Evolutionary conservation across 2,888 invertebrate genomes (phyloP).

Genomic region (Phrixothrix hirtus): DNA sequence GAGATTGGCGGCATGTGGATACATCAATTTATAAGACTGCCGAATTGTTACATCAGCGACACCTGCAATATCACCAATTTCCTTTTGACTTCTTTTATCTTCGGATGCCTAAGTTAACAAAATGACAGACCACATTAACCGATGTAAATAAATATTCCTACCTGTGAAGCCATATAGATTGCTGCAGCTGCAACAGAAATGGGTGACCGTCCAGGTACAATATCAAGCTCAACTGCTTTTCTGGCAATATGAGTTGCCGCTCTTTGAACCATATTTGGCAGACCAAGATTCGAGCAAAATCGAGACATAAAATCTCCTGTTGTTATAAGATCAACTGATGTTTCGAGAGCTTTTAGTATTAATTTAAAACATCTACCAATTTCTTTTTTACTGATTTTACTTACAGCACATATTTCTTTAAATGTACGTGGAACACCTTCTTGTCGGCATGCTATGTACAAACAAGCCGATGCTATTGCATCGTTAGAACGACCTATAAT

Average conservation of each 20-base stretch:
- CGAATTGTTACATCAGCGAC: conserved; percentile 98
- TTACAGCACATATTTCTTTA: conserved; percentile 99
- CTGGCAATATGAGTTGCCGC: conserved; percentile 97
- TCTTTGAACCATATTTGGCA: conserved; percentile 85
- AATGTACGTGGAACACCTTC: conserved; percentile 99
- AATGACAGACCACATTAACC: conserved; percentile 22
- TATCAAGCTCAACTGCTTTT: conserved; percentile 94
- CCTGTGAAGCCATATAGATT: conserved; percentile 98
- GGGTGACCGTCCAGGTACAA: conserved; percentile 96
- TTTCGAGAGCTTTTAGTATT: conserved; percentile 93
- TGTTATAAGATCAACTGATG: conserved; percentile 85
- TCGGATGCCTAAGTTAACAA: conserved; percentile 75
- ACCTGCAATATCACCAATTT: conserved; percentile 97
- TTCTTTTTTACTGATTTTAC: conserved; percentile 98
- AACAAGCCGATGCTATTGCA: conserved; percentile 97
- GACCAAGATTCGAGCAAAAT: conserved; percentile 94
- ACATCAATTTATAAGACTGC: conserved; percentile 97
- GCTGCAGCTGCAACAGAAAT: conserved; percentile 99
- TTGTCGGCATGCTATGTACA: conserved; percentile 98
- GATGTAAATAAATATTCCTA: conserved; percentile 20
- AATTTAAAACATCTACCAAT: conserved; percentile 98
- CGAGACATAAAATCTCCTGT: conserved; percentile 99
- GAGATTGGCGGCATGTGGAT: conserved; percentile 86
- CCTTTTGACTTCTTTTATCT: conserved; percentile 92
- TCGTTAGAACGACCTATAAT: conserved; percentile 78